phyloP scores from a whole-genome alignment of 2,797 vertebrate species.

The Dromococcyx pavoninus region DNA sequence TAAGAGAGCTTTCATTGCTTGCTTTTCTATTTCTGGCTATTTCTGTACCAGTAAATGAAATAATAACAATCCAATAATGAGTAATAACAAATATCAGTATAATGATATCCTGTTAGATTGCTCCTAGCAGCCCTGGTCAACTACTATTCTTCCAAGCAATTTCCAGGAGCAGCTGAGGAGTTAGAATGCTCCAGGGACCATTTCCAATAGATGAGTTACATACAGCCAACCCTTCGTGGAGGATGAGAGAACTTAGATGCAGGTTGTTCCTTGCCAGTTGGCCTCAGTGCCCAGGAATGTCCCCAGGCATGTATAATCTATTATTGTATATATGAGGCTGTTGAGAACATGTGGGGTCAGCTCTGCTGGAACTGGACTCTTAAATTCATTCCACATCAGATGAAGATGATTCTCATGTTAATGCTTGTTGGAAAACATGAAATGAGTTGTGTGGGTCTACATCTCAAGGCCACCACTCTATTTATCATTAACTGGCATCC shows the following conservation, averaged over 20 bases:
- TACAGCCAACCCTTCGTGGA: background rate
- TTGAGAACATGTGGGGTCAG: background rate
- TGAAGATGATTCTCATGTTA: background rate
- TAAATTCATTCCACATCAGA: background rate
- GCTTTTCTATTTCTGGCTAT: conserved; percentile 7
- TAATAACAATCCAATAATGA: background rate
- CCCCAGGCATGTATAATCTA: background rate
- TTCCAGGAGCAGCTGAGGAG: background rate
- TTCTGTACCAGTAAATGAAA: background rate
- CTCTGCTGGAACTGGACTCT: background rate
- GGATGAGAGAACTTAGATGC: background rate
- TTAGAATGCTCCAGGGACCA: background rate
- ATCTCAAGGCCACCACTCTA: background rate
- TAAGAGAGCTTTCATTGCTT: background rate
- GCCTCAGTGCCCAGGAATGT: background rate
- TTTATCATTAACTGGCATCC: background rate
- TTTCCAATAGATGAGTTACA: background rate
- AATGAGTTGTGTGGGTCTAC: background rate
- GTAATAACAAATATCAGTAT: background rate
- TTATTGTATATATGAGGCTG: background rate
- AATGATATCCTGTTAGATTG: background rate
- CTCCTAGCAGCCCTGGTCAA: background rate
- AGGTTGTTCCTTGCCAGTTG: background rate
- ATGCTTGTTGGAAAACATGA: background rate
- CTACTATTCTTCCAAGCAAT: background rate